A percentile compares a stretch with the other conserved stretches of the same genome.
Conservation (phyloP, 2,797 vertebrate genomes). For the Poeciliopsis infans region DNA sequence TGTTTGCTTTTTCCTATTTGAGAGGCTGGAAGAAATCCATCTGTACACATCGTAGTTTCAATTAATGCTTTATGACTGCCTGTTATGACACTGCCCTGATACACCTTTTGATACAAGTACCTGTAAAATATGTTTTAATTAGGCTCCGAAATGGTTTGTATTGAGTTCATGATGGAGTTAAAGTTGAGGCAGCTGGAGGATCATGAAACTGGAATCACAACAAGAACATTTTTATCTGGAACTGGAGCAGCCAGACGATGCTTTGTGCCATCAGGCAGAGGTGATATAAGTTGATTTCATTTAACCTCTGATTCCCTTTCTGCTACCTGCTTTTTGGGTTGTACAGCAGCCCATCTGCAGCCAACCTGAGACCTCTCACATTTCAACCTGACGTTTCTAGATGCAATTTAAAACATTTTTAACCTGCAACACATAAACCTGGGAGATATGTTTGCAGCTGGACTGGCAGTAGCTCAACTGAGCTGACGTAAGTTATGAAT, state of each 20-base stretch:
- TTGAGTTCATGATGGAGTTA: neutral
- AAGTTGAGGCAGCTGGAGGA: constrained; percentile 35
- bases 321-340: constrained; percentile 14
- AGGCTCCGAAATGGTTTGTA: neutral
- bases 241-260: constrained; percentile 40
- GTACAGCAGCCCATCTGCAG: constrained; percentile 47
- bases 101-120: neutral
- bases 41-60: neutral
- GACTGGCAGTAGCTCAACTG: neutral
- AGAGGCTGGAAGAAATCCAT: neutral
- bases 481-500: constrained; percentile 28
- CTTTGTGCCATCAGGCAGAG: constrained; percentile 29
- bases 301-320: constrained; percentile 62
- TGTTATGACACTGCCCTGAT: neutral
- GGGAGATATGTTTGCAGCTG: constrained; percentile 7
- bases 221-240: constrained; percentile 16
- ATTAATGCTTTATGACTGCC: neutral
- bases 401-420: neutral
- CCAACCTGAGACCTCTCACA: constrained; percentile 37
- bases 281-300: constrained; percentile 30
- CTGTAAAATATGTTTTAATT: neutral
- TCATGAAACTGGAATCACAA: constrained; percentile 31
- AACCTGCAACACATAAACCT: constrained; percentile 39
- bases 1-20: neutral
- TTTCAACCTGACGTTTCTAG: constrained; percentile 4